Evolutionary conservation across 2,888 invertebrate genomes (phyloP).

Genomic region (Melieria omissa): DNA sequence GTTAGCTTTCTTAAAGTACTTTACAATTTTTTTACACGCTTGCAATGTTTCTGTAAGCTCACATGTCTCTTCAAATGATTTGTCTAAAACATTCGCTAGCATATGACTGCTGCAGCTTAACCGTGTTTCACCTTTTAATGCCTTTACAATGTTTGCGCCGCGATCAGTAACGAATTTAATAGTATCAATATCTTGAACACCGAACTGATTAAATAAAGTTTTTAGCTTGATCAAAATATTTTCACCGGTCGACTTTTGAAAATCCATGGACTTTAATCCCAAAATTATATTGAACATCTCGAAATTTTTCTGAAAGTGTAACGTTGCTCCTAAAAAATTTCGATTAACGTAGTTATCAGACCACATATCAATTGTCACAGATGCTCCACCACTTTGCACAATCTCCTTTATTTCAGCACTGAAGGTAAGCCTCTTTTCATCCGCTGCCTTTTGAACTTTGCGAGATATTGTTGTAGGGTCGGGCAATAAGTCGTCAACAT

Average conservation of each 20-base stretch:
- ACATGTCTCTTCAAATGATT: no score
- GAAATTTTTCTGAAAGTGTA: conserved; percentile 43
- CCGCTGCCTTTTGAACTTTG: no score
- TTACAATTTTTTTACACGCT: conserved; percentile 24
- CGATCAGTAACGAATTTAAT: conserved; percentile 38
- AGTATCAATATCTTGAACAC: conserved; percentile 30
- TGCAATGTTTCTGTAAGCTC: conserved; percentile 17
- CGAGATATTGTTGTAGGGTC: no score
- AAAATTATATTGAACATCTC: conserved; percentile 37
- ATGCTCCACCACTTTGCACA: conserved; percentile 34
- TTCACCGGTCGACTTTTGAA: conserved; percentile 34
- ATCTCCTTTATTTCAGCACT: conserved; percentile 1
- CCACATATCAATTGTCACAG: conserved; percentile 44
- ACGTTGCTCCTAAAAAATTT: conserved; percentile 41
- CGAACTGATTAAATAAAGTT: conserved; percentile 37
- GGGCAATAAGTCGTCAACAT: no score
- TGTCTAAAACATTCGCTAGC: conserved; percentile 9
- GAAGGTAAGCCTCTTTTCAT: no score
- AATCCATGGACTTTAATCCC: conserved; percentile 44
- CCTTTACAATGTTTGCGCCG: conserved; percentile 32
- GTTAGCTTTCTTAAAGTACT: conserved; percentile 40
- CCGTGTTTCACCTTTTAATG: conserved; percentile 35
- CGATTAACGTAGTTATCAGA: conserved; percentile 43
- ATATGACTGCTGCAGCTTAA: conserved; percentile 38
- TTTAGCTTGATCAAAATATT: conserved; percentile 35